Evolutionary conservation across 2,797 vertebrate genomes (phyloP).

Genomic region (Euthynnus affinis): DNA sequence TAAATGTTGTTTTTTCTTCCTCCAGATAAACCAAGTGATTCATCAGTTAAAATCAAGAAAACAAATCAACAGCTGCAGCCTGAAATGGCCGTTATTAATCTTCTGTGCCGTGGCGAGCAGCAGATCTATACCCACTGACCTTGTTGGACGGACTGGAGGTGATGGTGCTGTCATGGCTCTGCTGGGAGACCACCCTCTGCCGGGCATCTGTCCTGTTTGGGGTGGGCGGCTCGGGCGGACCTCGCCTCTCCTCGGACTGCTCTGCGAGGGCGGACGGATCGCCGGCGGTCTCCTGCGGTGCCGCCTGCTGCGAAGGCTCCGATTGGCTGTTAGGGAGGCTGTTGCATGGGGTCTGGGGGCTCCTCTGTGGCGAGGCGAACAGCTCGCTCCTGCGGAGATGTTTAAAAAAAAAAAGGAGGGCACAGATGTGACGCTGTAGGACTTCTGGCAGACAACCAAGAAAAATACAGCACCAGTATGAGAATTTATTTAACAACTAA

Average conservation of each 20-base stretch:
- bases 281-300: constrained; percentile 11
- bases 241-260: constrained; percentile 37
- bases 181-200: constrained; percentile 71
- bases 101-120: not conserved
- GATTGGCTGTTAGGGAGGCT: constrained; percentile 73
- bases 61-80: too few species aligned
- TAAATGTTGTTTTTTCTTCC: too few species aligned
- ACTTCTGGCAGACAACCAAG: not conserved
- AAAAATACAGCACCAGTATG: too few species aligned
- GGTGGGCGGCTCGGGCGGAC: constrained; percentile 66
- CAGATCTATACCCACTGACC: constrained; percentile 57
- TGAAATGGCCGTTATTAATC: accelerated
- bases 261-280: constrained; percentile 28
- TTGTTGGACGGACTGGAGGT: constrained; percentile 72
- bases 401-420: not conserved
- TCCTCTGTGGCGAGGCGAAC: constrained; percentile 82
- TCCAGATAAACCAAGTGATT: too few species aligned
- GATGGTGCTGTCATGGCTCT: constrained; percentile 60
- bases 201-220: constrained; percentile 67
- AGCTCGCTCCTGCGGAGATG: constrained; percentile 80
- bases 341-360: constrained; percentile 68
- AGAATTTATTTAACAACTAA: too few species aligned
- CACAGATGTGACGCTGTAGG: not conserved
- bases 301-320: constrained; percentile 45
- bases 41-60: too few species aligned